phyloP scores from a whole-genome alignment of 2,113 vertebrate species.

The Corythornis madagascariensis region DNA sequence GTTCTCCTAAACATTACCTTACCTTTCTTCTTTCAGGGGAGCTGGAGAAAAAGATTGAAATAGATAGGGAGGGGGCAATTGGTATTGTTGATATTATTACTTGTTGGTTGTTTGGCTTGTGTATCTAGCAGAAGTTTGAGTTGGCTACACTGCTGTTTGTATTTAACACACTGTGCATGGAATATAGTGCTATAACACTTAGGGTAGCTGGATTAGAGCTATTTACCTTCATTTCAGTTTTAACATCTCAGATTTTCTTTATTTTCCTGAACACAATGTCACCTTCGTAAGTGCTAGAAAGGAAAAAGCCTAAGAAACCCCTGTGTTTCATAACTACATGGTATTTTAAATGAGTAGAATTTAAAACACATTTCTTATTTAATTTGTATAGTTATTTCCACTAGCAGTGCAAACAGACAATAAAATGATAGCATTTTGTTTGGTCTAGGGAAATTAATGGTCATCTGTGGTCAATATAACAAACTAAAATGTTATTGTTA shows the following conservation, averaged over 20 bases:
- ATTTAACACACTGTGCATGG: background rate
- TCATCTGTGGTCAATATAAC: background rate
- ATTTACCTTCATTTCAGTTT: background rate
- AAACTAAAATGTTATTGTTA: background rate
- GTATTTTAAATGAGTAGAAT: background rate
- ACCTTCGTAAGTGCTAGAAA: background rate
- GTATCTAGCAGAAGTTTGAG: background rate
- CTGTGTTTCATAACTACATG: background rate
- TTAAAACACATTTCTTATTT: background rate
- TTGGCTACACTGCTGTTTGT: background rate
- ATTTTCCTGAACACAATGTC: background rate
- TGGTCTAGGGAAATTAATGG: background rate
- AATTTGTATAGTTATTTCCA: background rate
- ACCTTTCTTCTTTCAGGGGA: background rate
- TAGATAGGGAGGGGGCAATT: background rate
- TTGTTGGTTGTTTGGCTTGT: background rate
- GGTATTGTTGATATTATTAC: background rate
- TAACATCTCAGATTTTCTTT: background rate
- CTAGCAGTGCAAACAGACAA: background rate
- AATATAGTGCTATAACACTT: background rate
- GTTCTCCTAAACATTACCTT: background rate
- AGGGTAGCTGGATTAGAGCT: background rate
- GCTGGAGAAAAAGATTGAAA: background rate
- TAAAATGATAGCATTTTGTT: background rate
- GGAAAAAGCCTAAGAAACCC: background rate